These are phyloP conservation scores for Nesoenas mayeri DNA, from an alignment of 2,113 vertebrate genomes.

Conservation along the genomic window DNA sequence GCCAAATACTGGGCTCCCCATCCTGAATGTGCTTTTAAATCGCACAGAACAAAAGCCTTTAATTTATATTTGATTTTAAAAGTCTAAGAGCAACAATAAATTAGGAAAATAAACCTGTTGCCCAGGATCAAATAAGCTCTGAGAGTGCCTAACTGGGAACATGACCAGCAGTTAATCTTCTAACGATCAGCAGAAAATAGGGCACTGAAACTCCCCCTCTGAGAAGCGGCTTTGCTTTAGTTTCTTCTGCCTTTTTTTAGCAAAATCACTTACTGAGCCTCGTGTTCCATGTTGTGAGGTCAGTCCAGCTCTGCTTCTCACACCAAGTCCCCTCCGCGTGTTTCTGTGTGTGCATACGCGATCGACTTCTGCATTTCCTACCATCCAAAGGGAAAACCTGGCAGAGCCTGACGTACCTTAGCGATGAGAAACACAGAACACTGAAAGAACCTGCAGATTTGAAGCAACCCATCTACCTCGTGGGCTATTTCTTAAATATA, in stretches of 20 bases:
- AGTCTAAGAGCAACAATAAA: conserved; percentile 64
- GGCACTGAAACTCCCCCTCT: neutral
- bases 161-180: conserved; percentile 53
- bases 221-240: neutral
- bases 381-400: neutral
- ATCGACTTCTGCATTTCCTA: neutral
- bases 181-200: conserved; percentile 15
- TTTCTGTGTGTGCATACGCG: neutral
- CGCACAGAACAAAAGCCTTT: conserved; percentile 46
- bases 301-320: conserved; percentile 35
- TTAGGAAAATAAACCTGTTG: conserved; percentile 61
- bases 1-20: conserved; percentile 12
- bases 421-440: neutral
- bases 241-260: neutral
- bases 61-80: conserved; percentile 62
- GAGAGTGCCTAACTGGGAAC: conserved; percentile 30
- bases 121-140: conserved; percentile 48
- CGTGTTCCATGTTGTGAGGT: conserved; percentile 32
- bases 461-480: neutral
- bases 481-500: neutral
- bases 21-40: conserved; percentile 8
- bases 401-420: neutral
- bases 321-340: conserved; percentile 3
- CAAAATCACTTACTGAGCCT: neutral
- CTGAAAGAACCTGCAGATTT: neutral